phyloP scores from a whole-genome alignment of 2,888 invertebrate species.

The Nymphalis urticae region DNA sequence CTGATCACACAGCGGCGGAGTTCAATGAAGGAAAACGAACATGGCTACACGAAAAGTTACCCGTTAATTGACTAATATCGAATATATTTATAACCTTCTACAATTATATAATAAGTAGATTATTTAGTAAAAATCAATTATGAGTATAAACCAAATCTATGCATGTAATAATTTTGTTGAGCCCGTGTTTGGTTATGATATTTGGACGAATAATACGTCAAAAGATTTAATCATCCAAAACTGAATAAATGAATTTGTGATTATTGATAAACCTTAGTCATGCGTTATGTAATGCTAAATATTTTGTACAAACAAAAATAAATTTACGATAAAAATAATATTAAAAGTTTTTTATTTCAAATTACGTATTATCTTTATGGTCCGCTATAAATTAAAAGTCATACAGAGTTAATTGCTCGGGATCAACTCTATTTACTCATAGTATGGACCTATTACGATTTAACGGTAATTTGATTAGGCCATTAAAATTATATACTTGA shows the following conservation, averaged over 20 bases:
- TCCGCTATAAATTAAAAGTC: neutral
- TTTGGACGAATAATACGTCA: too few relatives aligned
- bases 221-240: too few relatives aligned
- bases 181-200: neutral
- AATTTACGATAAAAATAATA: too few relatives aligned
- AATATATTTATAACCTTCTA: constrained; percentile 12
- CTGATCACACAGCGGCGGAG: constrained; percentile 94
- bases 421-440: too few relatives aligned
- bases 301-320: too few relatives aligned
- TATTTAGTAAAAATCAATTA: constrained; percentile 1
- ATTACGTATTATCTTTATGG: neutral
- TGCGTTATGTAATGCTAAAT: too few relatives aligned
- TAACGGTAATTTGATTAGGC: too few relatives aligned
- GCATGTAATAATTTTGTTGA: neutral
- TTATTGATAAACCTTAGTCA: neutral
- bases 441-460: too few relatives aligned
- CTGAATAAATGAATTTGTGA: too few relatives aligned
- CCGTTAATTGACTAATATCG: constrained; percentile 72
- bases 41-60: constrained; percentile 89
- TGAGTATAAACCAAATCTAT: neutral
- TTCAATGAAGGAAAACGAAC: constrained; percentile 90
- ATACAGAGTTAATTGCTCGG: too few relatives aligned
- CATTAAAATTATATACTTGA: too few relatives aligned
- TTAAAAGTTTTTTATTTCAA: neutral
- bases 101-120: neutral